Evolutionary conservation across 1,140 invertebrate genomes (phyloP).

Genomic region (Drosophila burlai): DNA sequence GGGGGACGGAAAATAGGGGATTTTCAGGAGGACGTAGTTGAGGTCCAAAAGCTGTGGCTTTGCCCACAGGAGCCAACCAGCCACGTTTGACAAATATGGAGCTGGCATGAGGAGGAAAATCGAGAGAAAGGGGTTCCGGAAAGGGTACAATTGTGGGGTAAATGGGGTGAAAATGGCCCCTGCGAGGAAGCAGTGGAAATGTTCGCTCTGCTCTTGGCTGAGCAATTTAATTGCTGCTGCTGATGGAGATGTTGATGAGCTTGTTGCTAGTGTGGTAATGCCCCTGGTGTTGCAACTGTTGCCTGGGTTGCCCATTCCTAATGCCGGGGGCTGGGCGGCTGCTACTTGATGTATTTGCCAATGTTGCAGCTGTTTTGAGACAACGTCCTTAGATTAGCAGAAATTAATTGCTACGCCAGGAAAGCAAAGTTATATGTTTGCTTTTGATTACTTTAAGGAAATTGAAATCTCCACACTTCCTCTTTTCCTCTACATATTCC

Average conservation of each 20-base stretch:
- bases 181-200: constrained; percentile 38
- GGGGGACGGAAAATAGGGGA: not conserved
- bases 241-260: constrained; percentile 40
- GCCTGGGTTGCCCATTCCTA: constrained; percentile 33
- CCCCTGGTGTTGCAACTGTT: constrained; percentile 23
- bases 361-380: not conserved
- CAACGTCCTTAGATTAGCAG: constrained; percentile 6
- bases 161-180: constrained; percentile 15
- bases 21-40: not conserved
- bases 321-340: constrained; percentile 10
- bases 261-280: constrained; percentile 31
- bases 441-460: not conserved
- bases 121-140: not conserved
- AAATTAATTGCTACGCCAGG: constrained; percentile 1
- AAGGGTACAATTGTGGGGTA: constrained; percentile 1
- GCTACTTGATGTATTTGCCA: constrained; percentile 4
- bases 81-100: constrained; percentile 23
- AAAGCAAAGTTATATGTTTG: not conserved
- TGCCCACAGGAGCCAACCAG: constrained; percentile 13
- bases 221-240: constrained; percentile 38
- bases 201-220: constrained; percentile 10
- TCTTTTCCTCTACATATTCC: not conserved
- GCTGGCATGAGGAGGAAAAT: constrained; percentile 12
- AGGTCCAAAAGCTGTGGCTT: constrained; percentile 16
- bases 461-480: not conserved